Conservation (phyloP, 2,113 vertebrate species). For the Dasypus novemcinctus region DNA sequence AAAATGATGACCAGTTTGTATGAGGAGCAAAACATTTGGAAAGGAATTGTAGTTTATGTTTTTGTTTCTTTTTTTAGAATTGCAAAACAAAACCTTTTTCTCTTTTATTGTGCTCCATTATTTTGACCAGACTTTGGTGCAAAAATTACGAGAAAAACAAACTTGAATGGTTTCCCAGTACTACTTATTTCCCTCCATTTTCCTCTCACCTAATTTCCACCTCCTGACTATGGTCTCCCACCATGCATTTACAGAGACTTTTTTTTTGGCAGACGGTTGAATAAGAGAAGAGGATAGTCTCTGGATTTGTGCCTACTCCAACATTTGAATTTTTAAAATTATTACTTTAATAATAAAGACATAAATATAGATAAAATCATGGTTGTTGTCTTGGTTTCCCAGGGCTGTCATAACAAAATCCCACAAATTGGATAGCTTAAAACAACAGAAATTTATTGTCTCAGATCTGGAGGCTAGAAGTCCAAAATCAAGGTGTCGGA, state of each 20-base stretch:
- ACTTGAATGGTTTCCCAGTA: background rate
- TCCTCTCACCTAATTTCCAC: background rate
- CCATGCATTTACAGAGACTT: background rate
- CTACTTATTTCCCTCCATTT: background rate
- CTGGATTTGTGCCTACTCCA: background rate
- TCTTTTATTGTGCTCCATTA: background rate
- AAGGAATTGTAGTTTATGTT: background rate
- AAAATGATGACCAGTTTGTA: background rate
- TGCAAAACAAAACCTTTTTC: background rate
- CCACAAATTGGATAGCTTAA: no score
- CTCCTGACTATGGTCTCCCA: background rate
- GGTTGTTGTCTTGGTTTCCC: no score
- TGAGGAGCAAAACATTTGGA: background rate
- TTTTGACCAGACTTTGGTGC: background rate
- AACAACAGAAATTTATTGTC: no score
- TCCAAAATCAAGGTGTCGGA: no score
- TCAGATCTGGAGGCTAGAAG: no score
- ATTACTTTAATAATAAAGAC: background rate
- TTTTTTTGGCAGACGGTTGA: background rate
- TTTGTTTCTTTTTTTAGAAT: background rate
- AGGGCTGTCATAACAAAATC: no score
- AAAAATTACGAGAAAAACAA: background rate
- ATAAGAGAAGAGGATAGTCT: background rate
- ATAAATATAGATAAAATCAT: background rate
- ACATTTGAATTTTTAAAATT: background rate